Percentiles rank a stretch among this genome's conserved stretches.
Evolutionary conservation across 2,113 vertebrate species (phyloP).

Genomic region (Lanius ludovicianus): DNA sequence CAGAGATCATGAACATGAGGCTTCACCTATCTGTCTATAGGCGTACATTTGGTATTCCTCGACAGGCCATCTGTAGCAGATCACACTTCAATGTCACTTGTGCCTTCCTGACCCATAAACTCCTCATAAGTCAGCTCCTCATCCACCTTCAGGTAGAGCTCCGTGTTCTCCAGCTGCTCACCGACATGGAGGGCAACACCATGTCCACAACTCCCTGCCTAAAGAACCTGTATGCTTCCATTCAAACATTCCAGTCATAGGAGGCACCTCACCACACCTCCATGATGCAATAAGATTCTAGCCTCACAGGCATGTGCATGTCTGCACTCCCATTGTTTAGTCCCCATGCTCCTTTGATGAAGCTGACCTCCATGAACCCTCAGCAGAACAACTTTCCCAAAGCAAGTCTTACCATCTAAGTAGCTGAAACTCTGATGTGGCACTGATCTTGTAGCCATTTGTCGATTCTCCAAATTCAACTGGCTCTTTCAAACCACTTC

Average conservation of each 20-base stretch:
- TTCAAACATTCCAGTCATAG: background rate
- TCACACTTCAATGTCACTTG: background rate
- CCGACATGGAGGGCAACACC: background rate
- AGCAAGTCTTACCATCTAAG: background rate
- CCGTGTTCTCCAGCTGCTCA: background rate
- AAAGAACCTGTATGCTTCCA: background rate
- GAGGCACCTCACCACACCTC: background rate
- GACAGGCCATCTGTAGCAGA: background rate
- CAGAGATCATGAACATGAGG: background rate
- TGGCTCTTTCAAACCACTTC: background rate
- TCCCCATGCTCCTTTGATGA: background rate
- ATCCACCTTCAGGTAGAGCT: too few species aligned
- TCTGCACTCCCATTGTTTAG: background rate
- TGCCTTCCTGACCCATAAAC: background rate
- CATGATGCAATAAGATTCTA: background rate
- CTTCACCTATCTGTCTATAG: background rate
- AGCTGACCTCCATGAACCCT: background rate
- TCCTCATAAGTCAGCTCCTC: background rate
- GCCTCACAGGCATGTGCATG: background rate
- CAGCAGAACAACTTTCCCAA: background rate
- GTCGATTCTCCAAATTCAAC: rapidly evolving
- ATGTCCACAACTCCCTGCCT: background rate
- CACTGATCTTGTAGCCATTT: background rate
- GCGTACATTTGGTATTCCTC: background rate
- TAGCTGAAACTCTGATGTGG: background rate